Evolutionary conservation across 2,888 invertebrate genomes (phyloP).

Genomic region (Aspidiotus rigidus): DNA sequence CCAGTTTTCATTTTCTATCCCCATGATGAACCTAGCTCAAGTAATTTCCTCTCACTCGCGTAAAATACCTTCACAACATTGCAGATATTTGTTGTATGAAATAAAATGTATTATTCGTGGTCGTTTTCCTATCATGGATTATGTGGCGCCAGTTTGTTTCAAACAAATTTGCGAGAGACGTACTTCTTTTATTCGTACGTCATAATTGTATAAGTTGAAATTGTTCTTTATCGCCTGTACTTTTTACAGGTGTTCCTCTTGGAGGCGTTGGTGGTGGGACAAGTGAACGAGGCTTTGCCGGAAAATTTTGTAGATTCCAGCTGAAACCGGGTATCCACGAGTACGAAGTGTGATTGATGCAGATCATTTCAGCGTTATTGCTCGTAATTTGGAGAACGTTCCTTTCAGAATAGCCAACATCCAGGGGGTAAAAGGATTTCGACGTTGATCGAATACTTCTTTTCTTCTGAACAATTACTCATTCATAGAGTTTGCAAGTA

Average conservation of each 20-base stretch:
- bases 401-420: slow-evolving; percentile 69
- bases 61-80: too few species aligned
- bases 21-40: not conserved
- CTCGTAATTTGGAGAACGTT: slow-evolving; percentile 57
- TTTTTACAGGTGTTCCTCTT: slow-evolving; percentile 64
- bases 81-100: slow-evolving; percentile 64
- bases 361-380: slow-evolving; percentile 84
- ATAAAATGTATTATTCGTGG: slow-evolving; percentile 55
- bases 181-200: slow-evolving; percentile 34
- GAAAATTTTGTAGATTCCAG: slow-evolving; percentile 87
- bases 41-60: not conserved
- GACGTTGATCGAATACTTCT: not conserved
- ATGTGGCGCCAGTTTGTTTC: slow-evolving; percentile 57
- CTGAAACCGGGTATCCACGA: slow-evolving; percentile 82
- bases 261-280: slow-evolving; percentile 74
- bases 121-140: slow-evolving; percentile 69
- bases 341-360: slow-evolving; percentile 70
- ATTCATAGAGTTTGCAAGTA: too few species aligned
- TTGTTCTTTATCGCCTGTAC: too few species aligned
- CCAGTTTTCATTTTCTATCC: slow-evolving; percentile 7
- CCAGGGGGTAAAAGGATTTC: slow-evolving; percentile 54
- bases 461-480: too few species aligned
- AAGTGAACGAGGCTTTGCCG: slow-evolving; percentile 83
- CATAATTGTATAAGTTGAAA: too few species aligned
- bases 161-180: slow-evolving; percentile 78